Conservation (phyloP, 2,113 vertebrate genomes). For the Stigmatopora argus region DNA sequence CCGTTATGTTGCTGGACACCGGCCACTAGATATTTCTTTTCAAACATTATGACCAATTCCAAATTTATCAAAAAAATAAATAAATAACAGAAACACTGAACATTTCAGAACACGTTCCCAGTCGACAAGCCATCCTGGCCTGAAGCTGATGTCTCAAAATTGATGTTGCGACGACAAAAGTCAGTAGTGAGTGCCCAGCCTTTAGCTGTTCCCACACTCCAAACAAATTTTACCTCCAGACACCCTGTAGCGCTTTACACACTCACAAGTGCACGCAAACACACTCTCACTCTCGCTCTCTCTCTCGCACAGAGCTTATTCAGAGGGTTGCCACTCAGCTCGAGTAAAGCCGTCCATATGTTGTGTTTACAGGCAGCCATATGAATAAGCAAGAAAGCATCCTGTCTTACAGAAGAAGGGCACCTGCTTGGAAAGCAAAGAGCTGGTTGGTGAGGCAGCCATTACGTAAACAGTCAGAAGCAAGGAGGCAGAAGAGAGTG, state of each 20-base stretch:
- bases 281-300: conserved; percentile 15
- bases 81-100: conserved; percentile 3
- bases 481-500: conserved; percentile 22
- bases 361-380: conserved; percentile 23
- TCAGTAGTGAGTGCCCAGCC: conserved; percentile 57
- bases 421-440: conserved; percentile 64
- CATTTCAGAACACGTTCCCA: conserved; percentile 23
- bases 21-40: conserved; percentile 38
- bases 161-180: conserved; percentile 28
- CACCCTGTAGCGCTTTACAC: conserved; percentile 18
- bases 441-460: conserved; percentile 51
- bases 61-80: conserved; percentile 1
- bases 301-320: conserved; percentile 38
- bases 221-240: conserved; percentile 53
- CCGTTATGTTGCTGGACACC: conserved; percentile 56
- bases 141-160: conserved; percentile 18
- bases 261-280: conserved; percentile 12
- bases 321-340: conserved; percentile 37
- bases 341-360: conserved; percentile 9
- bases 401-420: conserved; percentile 34
- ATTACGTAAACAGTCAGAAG: conserved; percentile 53
- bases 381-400: conserved; percentile 41
- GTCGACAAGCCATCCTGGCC: conserved; percentile 13
- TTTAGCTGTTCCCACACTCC: conserved; percentile 69
- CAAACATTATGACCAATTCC: conserved; percentile 1